Conservation (phyloP, 2,113 vertebrate species). For the Cyanoderma ruficeps region DNA sequence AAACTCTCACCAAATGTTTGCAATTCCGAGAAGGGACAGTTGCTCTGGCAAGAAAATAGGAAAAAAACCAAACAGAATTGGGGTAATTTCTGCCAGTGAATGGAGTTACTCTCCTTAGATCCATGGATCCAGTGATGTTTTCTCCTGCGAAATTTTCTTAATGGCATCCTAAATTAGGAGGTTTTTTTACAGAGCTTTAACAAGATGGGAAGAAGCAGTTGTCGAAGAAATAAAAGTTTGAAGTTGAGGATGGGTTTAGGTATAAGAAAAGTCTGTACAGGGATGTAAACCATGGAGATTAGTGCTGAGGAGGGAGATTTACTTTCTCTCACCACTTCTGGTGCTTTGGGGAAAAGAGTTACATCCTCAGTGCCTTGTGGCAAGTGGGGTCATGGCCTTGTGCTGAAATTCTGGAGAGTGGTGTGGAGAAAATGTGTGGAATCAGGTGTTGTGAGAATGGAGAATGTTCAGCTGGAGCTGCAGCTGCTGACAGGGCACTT, state of each 20-base stretch:
- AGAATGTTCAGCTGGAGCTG: neutral
- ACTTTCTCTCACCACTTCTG: neutral
- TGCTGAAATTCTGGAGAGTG: neutral
- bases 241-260: neutral
- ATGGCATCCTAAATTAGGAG: neutral
- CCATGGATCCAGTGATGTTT: neutral
- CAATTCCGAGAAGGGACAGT: neutral
- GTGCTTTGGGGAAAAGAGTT: neutral
- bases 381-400: neutral
- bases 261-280: neutral
- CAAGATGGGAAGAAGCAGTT: neutral
- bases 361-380: neutral
- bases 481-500: neutral
- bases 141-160: neutral
- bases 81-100: neutral
- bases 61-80: accelerated
- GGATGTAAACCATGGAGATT: neutral
- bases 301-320: neutral
- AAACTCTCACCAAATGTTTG: neutral
- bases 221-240: neutral
- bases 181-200: neutral
- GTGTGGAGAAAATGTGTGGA: neutral
- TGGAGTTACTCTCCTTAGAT: neutral
- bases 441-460: neutral
- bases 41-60: neutral